Evolutionary conservation across 2,113 vertebrate species (phyloP), one percentile per base, ranked within the genome.

Genomic region (Rhinolophus sinicus): DNA sequence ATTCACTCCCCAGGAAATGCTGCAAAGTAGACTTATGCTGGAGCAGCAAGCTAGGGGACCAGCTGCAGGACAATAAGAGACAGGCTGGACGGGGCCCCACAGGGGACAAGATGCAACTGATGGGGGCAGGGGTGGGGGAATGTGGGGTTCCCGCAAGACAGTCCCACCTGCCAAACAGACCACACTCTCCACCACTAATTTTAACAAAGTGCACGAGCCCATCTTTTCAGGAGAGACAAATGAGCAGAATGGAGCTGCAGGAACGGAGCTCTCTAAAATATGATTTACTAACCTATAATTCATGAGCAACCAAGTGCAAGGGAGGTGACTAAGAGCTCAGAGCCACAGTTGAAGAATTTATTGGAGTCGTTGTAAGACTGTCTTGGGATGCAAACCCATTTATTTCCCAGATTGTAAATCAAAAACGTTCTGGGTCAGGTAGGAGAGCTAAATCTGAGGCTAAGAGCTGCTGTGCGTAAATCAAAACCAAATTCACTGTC

Each of bases 321-420:
- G 30, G 54, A 90, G 85, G 83, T 52, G 67, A 52, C 65, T 77
- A 35, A 89, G 56, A 83, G 78, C 89, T 40, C 35, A 69, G 73
- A 89, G 56, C 77, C 0, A 0, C 67, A 40, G 86, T 65, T 60
- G 83, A 44, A 52, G 72, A 91, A 94, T 96, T 96, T 93, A 93
- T 82, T 93, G 72, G 54, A 67, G 77, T 69, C 72, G 77, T 90
- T 94, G 86, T 60, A 56, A 94, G 92, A 65, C 82, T 62, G 62
- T 91, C 82, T 94, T 92, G 81, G 93, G 75, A 92, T 76, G 10
- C 65, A 86, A 90, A 92, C 24, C 38, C 90, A 95, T 94, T 93
- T 87, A 92, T 93, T 96, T 93, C 90, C 80, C 54, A 75, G 80
- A 76, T 52, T 76, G 80, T 96, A 88, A 95, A 96, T 95, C 69